These are phyloP conservation scores for Esperia sulphurella DNA, from an alignment of 2,888 invertebrate genomes.

Conservation along the genomic window DNA sequence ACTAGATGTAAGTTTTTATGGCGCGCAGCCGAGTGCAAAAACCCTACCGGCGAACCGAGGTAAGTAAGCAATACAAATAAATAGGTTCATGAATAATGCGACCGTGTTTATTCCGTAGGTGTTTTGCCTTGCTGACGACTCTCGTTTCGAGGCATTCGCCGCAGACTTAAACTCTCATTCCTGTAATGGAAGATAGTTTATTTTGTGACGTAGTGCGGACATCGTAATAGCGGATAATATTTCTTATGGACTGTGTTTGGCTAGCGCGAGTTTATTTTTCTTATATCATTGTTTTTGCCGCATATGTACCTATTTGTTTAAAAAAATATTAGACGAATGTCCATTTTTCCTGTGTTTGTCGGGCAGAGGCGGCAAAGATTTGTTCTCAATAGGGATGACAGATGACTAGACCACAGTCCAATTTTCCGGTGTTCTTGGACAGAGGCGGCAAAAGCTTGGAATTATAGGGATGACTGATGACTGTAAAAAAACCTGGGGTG, in stretches of 20 bases:
- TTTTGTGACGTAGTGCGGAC: slow-evolving; percentile 47
- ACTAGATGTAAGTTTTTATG: slow-evolving; percentile 7
- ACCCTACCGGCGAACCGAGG: slow-evolving; percentile 34
- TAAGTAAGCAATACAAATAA: slow-evolving; percentile 73
- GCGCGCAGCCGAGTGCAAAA: slow-evolving; percentile 28
- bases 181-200: slow-evolving; percentile 66
- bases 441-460: too few species aligned
- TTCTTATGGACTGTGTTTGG: slow-evolving; percentile 48
- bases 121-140: slow-evolving; percentile 53
- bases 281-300: slow-evolving; percentile 15
- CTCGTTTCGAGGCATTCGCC: slow-evolving; percentile 48
- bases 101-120: slow-evolving; percentile 21
- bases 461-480: too few species aligned
- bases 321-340: too few species aligned
- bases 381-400: too few species aligned
- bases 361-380: too few species aligned
- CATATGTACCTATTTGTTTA: too few species aligned
- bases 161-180: slow-evolving; percentile 73
- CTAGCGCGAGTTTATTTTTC: slow-evolving; percentile 36
- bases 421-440: too few species aligned
- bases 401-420: too few species aligned
- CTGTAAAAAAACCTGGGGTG: too few species aligned
- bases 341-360: too few species aligned
- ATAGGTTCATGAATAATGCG: slow-evolving; percentile 74
- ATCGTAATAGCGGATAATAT: slow-evolving; percentile 53